Percentiles rank a stretch among this genome's conserved stretches.
Conservation (phyloP, 2,888 invertebrate species). For the Amiota minor region DNA sequence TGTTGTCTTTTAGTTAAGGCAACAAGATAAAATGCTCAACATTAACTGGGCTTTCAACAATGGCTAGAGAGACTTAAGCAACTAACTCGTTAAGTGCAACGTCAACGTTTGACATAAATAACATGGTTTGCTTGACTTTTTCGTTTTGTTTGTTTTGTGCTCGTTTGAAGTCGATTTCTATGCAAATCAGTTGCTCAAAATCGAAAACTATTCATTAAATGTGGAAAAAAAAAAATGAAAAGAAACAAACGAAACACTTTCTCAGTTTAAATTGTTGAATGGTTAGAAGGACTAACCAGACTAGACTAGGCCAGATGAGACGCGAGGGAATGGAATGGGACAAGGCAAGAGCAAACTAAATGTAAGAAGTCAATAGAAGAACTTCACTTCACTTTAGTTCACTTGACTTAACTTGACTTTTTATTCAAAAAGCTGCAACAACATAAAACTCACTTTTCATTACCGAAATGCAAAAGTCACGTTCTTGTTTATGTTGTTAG, state of each 20-base stretch:
- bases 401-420: too few relatives aligned
- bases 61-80: neutral
- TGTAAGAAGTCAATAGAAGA: neutral
- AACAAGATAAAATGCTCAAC: neutral
- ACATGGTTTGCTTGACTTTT: conserved; percentile 10
- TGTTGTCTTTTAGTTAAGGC: too few relatives aligned
- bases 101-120: conserved; percentile 18
- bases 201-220: conserved; percentile 24
- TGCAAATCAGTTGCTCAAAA: conserved; percentile 23
- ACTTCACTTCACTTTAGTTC: neutral
- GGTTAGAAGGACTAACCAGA: neutral
- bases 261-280: neutral
- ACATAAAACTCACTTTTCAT: conserved; percentile 23
- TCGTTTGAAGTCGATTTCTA: neutral
- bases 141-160: neutral
- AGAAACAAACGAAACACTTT: conserved; percentile 7
- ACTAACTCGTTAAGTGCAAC: conserved; percentile 2
- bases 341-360: too few relatives aligned
- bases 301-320: neutral
- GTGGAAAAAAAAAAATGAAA: neutral
- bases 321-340: too few relatives aligned
- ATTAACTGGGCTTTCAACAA: neutral
- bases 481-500: neutral
- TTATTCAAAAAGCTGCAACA: neutral
- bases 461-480: conserved; percentile 23